Evolutionary conservation across 1,140 invertebrate species (phyloP), one percentile per base, ranked within the genome.

Genomic region (Linepithema humile): DNA sequence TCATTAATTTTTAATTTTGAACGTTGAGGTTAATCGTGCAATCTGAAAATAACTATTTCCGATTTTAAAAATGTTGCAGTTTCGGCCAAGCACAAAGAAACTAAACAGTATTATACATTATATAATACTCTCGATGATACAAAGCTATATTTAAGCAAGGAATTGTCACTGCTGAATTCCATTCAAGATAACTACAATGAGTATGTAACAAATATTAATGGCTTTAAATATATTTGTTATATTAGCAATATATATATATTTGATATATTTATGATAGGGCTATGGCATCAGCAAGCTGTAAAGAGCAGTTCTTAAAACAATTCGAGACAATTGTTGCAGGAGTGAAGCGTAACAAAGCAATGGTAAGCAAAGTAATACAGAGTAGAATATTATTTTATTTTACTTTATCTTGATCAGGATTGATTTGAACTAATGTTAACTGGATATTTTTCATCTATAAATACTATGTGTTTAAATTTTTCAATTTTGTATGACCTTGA

Each of bases 91-190:
- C 98, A 99, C 91, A 97, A 97, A 92, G 98, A 99, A 95, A 99
- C 98, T 0, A 99, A 99, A 93, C 98, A 99, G 95, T 99, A 98
- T 95, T 99, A 98, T 92, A 99, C 98, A 38, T 95, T 99, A 70
- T 99, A 99, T 93, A 99, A 99, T 94, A 98, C 98, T 5, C 94
- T 99, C n/a, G 97, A 98, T 92, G 98, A 99, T 94, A 98, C 97
- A 4, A 97, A 98, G 93, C 94, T 97, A 35, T 99, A 99, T 94
- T 96, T 99, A 83, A 97, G 96, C 60, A 99, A 98, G 92, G 98
- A 99, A 95, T 95, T 99, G 53, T 96, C 97, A 26, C 94, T 99
- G 53, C 94, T 99, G 6, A 99, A 99, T 95, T 99, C 98, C 0
- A 98, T 99, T 85, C 96, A 98, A 87, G 98, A 99, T 90, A 98